Evolutionary conservation across 2,113 vertebrate genomes (phyloP).

Genomic region (Prionailurus viverrinus): DNA sequence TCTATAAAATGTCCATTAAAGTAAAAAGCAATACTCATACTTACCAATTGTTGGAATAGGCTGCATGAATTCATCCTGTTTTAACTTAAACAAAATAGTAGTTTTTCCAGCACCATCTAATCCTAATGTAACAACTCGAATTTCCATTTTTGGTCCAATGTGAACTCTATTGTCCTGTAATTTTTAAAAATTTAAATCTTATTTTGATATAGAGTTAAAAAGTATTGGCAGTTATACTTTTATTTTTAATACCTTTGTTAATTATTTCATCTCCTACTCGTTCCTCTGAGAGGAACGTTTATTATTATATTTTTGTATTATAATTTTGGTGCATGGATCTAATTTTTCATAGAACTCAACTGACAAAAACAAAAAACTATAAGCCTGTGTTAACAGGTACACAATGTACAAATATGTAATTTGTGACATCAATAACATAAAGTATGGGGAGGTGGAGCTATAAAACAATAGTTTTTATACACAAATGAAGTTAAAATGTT

Average conservation of each 20-base stretch:
- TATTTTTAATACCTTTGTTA: not conserved
- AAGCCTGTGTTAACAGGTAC: not conserved
- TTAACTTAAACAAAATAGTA: constrained; percentile 98
- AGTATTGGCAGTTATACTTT: constrained; percentile 26
- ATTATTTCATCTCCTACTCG: constrained; percentile 18
- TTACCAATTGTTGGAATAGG: constrained; percentile 99
- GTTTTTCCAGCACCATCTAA: constrained; percentile 98
- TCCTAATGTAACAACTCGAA: constrained; percentile 97
- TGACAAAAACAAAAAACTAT: not conserved
- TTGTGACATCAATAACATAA: not conserved
- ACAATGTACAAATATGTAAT: not conserved
- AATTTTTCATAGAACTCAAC: not conserved
- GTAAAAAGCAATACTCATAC: constrained; percentile 67
- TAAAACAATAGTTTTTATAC: not conserved
- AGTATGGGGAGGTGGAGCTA: not conserved
- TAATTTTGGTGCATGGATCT: constrained; percentile 17
- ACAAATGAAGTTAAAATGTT: not conserved
- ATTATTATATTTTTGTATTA: not conserved
- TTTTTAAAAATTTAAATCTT: constrained; percentile 44
- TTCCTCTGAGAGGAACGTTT: not conserved
- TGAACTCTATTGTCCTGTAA: constrained; percentile 98
- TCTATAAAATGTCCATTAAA: constrained; percentile 20
- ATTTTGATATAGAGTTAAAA: constrained; percentile 43
- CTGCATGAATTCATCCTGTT: constrained; percentile 99
- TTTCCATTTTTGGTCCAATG: constrained; percentile 99